Percentiles rank a stretch among this genome's conserved stretches.
phyloP scores from a whole-genome alignment of 2,113 vertebrate genomes.

The Polyodon spathula region DNA sequence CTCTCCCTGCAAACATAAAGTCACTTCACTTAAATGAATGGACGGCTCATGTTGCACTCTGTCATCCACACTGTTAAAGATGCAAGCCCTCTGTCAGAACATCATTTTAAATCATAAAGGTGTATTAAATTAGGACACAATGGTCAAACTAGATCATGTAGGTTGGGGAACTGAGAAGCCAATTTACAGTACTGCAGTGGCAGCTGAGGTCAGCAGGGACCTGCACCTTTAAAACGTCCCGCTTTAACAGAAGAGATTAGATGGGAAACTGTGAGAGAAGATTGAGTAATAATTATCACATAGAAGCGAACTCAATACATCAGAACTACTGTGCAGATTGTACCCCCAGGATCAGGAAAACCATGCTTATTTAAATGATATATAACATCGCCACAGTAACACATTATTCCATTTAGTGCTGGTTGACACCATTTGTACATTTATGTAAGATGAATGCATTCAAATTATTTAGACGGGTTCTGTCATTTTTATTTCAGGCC shows the following conservation, averaged over 20 bases:
- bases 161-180: background rate
- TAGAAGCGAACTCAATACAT: conserved; percentile 7
- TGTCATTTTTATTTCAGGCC: no score
- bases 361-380: conserved; percentile 9
- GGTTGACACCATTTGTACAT: no score
- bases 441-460: no score
- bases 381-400: background rate
- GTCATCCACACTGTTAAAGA: background rate
- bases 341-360: background rate
- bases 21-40: background rate
- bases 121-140: conserved; percentile 1
- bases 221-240: background rate
- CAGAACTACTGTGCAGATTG: background rate
- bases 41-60: background rate
- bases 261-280: conserved; percentile 2
- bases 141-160: background rate
- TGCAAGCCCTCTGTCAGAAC: background rate
- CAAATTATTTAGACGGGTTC: no score
- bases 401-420: conserved; percentile 11
- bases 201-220: background rate
- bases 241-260: conserved; percentile 11
- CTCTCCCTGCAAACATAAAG: background rate
- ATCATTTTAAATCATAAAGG: conserved; percentile 4
- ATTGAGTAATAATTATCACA: conserved; percentile 14
- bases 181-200: conserved; percentile 1